Conservation (phyloP, 2,888 invertebrate genomes). For the Griposia aprilina region DNA sequence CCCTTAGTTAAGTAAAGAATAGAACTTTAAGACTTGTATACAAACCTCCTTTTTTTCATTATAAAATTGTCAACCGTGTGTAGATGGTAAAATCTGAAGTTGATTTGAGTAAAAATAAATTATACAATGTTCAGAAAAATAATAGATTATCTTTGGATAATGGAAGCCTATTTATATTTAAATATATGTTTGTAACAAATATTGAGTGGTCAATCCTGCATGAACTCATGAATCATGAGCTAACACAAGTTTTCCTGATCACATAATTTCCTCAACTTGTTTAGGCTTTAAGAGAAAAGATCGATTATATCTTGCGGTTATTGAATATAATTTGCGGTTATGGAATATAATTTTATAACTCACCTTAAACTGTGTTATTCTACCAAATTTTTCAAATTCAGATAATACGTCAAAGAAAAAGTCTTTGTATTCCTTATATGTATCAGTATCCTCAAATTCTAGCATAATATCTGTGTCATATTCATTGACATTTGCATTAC, state of each 20-base stretch:
- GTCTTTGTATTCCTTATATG: constrained; percentile 94
- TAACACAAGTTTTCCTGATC: not conserved
- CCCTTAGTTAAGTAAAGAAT: not conserved
- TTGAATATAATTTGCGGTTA: no score
- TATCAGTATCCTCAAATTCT: constrained; percentile 96
- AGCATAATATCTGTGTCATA: constrained; percentile 95
- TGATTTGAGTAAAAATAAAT: constrained; percentile 51
- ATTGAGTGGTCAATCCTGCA: not conserved
- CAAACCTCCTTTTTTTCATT: constrained; percentile 37
- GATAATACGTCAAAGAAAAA: constrained; percentile 96
- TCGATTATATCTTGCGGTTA: not conserved
- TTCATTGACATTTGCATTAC: constrained; percentile 93
- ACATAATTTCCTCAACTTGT: not conserved
- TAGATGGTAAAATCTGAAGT: constrained; percentile 52
- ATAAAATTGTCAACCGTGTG: not conserved
- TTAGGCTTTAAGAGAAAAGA: not conserved
- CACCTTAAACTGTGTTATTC: constrained; percentile 92
- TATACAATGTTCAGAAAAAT: not conserved
- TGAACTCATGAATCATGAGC: not conserved
- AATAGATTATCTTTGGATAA: not conserved
- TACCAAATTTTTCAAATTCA: constrained; percentile 94
- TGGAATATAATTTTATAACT: constrained; percentile 57
- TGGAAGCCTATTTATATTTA: not conserved
- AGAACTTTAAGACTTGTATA: constrained; percentile 9
- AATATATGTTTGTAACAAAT: not conserved